These are phyloP conservation scores for Atrichornis clamosus DNA, from an alignment of 2,113 vertebrate species.

Conservation along the genomic window DNA sequence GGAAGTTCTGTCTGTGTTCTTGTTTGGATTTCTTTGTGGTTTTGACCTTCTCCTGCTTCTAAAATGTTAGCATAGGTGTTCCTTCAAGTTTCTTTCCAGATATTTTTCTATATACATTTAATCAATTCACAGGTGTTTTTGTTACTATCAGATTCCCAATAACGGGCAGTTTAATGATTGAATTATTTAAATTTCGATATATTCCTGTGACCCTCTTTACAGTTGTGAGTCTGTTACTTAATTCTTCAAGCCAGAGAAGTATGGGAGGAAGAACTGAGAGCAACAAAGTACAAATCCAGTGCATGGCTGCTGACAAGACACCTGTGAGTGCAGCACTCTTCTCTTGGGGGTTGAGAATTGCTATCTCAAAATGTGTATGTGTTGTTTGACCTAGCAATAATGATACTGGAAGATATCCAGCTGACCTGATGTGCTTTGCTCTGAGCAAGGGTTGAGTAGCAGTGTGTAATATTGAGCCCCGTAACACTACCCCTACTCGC, in stretches of 20 bases:
- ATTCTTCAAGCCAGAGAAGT: not conserved
- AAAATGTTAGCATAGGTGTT: not conserved
- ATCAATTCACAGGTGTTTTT: not conserved
- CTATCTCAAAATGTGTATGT: not conserved
- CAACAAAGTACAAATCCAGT: not conserved
- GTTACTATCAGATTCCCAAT: not conserved
- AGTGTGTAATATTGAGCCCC: rapidly evolving
- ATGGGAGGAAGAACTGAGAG: not conserved
- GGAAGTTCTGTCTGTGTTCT: not conserved
- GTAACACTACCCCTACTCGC: not conserved
- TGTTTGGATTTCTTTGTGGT: not conserved
- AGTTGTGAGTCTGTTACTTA: not conserved
- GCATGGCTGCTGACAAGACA: not conserved
- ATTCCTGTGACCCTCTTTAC: not conserved
- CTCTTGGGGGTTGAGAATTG: not conserved
- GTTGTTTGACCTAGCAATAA: not conserved
- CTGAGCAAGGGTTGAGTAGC: not conserved
- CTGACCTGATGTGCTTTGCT: not conserved
- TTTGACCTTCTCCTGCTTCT: not conserved
- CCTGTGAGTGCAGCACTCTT: not conserved
- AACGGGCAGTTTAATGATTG: not conserved
- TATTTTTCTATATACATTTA: not conserved
- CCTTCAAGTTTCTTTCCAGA: not conserved
- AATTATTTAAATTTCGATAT: not conserved
- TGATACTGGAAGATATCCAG: not conserved